Evolutionary conservation across 2,113 vertebrate species (phyloP), one percentile per base, ranked within the genome.

Genomic region (Ptilonorhynchus violaceus): DNA sequence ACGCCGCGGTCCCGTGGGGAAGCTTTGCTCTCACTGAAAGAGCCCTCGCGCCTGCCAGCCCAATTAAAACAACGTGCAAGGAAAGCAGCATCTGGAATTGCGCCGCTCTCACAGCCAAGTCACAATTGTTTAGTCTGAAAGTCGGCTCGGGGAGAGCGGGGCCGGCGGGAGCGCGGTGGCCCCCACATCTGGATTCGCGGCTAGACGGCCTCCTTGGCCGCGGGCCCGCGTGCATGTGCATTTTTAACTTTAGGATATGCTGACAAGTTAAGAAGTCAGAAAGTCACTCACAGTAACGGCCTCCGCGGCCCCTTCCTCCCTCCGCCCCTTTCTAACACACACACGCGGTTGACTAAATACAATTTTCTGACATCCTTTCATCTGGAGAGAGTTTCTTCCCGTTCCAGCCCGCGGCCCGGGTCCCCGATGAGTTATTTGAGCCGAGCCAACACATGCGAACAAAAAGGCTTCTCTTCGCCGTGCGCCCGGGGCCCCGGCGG

Each of bases 61-160:
- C 98, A 98, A 98, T 98, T 98, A 98, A 98, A 98, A 98, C 97
- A 97, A 98, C 88, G 98, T 97, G 97, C 97, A 94, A 96, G 98
- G 98, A 98, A 97, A 98, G 97, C 98, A 97, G 98, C 99, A 99
- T 99, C 99, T 99, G 99, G 99, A 99, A 98, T 98, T 98, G 98
- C 98, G 99, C 98, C 98, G 98, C 98, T 98, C 98, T 99, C 98
- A 98, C 99, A 99, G 99, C 98, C 99, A 99, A 99, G 99, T 98
- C 98, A 98, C 98, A 98, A 99, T 99, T 99, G 99, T 99, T 99
- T 99, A 99, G 99, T 99, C 99, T 99, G 98, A 98, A 98, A 98
- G 98, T 97, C 97, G 96, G 95, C 95, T 97, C 97, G 83, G 97
- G 97, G 89, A 96, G 98, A 96, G 98, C 97, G 78, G 98, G 97